A percentile compares a stretch with the other conserved stretches of the same genome.
Conservation (phyloP, 2,113 vertebrate species). For the Aramus guarauna region DNA sequence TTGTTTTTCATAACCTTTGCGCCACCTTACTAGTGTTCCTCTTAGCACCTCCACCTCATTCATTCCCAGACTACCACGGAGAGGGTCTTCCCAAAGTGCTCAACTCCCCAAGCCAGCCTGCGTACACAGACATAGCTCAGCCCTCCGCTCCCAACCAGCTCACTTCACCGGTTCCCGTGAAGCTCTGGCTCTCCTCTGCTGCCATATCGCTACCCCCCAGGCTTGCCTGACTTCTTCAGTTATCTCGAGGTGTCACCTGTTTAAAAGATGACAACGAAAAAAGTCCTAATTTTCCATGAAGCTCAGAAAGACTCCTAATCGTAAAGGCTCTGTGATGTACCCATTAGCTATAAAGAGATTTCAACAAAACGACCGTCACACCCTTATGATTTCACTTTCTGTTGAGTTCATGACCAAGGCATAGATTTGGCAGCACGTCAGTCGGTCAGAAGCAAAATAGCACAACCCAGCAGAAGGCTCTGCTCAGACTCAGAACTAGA, state of each 20-base stretch:
- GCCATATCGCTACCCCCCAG: not conserved
- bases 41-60: not conserved
- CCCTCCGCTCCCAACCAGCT: not conserved
- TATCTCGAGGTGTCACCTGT: not conserved
- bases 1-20: not conserved
- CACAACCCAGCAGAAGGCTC: not conserved
- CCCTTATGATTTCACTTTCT: not conserved
- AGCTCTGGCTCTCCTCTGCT: not conserved
- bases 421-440: not conserved
- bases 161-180: not conserved
- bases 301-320: not conserved
- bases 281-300: not conserved
- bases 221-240: not conserved
- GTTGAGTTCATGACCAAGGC: not conserved
- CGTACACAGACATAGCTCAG: not conserved
- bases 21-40: not conserved
- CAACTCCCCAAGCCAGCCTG: rapidly evolving
- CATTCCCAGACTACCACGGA: rapidly evolving
- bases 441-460: not conserved
- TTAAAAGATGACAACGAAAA: not conserved
- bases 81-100: not conserved
- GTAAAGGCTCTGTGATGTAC: not conserved
- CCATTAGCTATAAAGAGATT: not conserved
- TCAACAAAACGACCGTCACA: not conserved
- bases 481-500: not conserved